Evolutionary conservation across 2,888 invertebrate species (phyloP).

Genomic region (Abrostola triplasia): DNA sequence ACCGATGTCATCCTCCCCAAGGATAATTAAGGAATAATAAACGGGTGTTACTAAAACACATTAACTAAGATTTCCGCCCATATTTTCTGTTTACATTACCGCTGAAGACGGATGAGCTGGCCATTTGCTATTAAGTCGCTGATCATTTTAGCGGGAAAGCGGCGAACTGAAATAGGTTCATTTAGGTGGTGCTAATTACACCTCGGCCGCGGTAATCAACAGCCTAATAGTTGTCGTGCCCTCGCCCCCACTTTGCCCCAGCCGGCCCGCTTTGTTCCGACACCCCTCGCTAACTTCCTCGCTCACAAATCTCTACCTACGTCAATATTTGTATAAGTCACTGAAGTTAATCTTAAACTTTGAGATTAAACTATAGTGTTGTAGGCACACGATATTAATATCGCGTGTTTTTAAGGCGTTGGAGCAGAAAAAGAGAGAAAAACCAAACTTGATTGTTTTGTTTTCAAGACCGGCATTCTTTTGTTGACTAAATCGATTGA

Average conservation of each 20-base stretch:
- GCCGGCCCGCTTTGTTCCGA: conserved; percentile 53
- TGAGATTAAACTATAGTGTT: conserved; percentile 42
- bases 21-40: too few species aligned
- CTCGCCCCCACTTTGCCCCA: conserved; percentile 53
- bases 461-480: conserved; percentile 49
- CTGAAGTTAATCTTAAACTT: conserved; percentile 51
- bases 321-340: conserved; percentile 48
- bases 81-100: conserved; percentile 4
- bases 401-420: conserved; percentile 20
- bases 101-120: conserved; percentile 52
- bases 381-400: conserved; percentile 36
- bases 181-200: conserved; percentile 83
- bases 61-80: background rate
- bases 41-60: too few species aligned
- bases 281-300: conserved; percentile 59
- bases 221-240: conserved; percentile 75
- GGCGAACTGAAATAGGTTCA: conserved; percentile 78
- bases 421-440: conserved; percentile 23
- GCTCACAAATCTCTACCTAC: conserved; percentile 54
- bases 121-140: conserved; percentile 66
- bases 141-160: conserved; percentile 70
- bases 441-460: conserved; percentile 39
- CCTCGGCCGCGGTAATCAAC: conserved; percentile 77
- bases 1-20: too few species aligned
- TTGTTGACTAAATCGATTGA: conserved; percentile 59